These are phyloP conservation scores for Papilio polytes DNA, from an alignment of 1,140 invertebrate genomes.

Conservation along the genomic window DNA sequence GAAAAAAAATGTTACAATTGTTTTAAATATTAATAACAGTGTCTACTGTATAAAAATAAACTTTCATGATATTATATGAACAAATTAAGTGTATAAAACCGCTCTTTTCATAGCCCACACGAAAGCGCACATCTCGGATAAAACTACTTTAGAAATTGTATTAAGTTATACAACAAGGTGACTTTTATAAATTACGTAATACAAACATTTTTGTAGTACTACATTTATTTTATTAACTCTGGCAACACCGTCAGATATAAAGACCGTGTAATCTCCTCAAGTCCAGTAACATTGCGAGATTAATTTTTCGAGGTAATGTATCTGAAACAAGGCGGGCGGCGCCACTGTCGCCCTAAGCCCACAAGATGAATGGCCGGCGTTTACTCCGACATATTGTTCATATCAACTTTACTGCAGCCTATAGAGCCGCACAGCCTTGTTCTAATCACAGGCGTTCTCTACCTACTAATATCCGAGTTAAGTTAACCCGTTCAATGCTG, in stretches of 20 bases:
- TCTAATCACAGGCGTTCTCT: neutral
- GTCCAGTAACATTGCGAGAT: neutral
- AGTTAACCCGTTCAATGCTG: neutral
- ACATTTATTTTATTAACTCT: too few relatives aligned
- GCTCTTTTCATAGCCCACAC: neutral
- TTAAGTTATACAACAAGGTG: constrained; percentile 1
- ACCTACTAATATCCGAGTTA: neutral
- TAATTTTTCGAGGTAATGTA: constrained; percentile 5
- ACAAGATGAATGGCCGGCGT: constrained; percentile 11
- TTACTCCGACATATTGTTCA: constrained; percentile 22
- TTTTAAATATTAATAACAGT: neutral
- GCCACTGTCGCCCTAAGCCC: constrained; percentile 22
- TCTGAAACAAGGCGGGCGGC: neutral
- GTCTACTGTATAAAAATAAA: too few relatives aligned
- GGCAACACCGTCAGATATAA: neutral
- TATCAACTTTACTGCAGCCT: constrained; percentile 2
- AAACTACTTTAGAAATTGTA: constrained; percentile 5
- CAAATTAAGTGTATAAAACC: neutral
- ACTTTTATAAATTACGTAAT: neutral
- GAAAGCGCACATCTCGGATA: neutral
- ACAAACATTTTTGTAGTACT: too few relatives aligned
- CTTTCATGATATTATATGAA: too few relatives aligned
- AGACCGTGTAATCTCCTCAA: neutral
- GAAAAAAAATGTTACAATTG: neutral
- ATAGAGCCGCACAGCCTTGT: neutral